Evolutionary conservation across 2,888 invertebrate species (phyloP).

Genomic region (Agriotes lineatus): DNA sequence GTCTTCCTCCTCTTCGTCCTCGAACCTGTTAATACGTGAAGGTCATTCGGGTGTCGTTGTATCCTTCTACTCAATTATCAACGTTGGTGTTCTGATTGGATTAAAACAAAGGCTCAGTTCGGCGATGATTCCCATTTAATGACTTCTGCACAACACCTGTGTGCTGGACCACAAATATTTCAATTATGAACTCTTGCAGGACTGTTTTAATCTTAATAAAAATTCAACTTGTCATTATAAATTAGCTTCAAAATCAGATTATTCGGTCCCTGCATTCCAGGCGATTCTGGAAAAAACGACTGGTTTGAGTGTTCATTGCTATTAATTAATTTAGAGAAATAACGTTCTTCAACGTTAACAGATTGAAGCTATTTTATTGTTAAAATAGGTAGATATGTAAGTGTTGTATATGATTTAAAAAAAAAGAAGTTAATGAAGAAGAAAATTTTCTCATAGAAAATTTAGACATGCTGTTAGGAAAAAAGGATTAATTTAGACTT

Average conservation of each 20-base stretch:
- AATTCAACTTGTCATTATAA: slow-evolving; percentile 39
- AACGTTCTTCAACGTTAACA: too few species aligned
- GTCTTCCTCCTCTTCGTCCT: slow-evolving; percentile 30
- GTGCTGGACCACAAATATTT: slow-evolving; percentile 45
- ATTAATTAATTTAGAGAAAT: too few species aligned
- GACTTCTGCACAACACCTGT: slow-evolving; percentile 42
- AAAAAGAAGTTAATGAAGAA: too few species aligned
- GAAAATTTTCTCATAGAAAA: too few species aligned
- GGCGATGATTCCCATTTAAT: slow-evolving; percentile 35
- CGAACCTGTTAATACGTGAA: slow-evolving; percentile 24
- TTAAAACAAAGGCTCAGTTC: slow-evolving; percentile 36
- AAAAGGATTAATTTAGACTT: too few species aligned
- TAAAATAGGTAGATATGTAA: too few species aligned
- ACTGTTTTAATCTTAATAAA: slow-evolving; percentile 40
- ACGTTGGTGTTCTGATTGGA: slow-evolving; percentile 46
- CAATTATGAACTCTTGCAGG: slow-evolving; percentile 37
- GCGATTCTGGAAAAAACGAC: slow-evolving; percentile 8
- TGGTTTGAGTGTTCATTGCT: too few species aligned
- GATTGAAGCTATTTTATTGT: too few species aligned
- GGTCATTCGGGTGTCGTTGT: slow-evolving; percentile 35
- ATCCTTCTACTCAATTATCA: slow-evolving; percentile 42
- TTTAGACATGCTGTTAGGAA: too few species aligned
- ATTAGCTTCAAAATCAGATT: slow-evolving; percentile 35
- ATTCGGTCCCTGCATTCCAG: slow-evolving; percentile 27
- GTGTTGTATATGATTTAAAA: too few species aligned